Percentiles rank a stretch among this genome's conserved stretches.
phyloP scores from a whole-genome alignment of 2,113 vertebrate species.

The Cryptomyrus ogoouensis region DNA sequence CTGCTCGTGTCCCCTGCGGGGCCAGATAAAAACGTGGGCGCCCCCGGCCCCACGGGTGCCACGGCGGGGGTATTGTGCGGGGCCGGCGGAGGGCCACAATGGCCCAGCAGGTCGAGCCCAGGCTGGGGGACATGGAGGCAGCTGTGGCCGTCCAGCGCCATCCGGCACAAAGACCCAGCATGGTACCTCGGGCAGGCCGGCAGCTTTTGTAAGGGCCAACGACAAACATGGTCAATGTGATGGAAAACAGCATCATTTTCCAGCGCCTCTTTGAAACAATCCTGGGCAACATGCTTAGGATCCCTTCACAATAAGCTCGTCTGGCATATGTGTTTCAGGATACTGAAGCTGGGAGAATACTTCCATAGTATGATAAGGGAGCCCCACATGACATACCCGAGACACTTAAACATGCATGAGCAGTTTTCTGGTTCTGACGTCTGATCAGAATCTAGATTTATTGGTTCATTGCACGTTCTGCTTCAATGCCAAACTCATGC shows the following conservation, averaged over 20 bases:
- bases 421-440: not conserved
- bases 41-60: conserved; percentile 33
- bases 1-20: conserved; percentile 36
- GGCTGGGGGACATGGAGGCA: conserved; percentile 39
- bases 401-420: not conserved
- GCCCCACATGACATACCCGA: not conserved
- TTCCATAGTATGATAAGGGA: not conserved
- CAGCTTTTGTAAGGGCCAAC: conserved; percentile 23
- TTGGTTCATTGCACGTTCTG: not conserved
- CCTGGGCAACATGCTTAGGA: not conserved
- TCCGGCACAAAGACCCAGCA: conserved; percentile 52
- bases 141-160: conserved; percentile 39
- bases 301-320: not conserved
- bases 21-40: conserved; percentile 41
- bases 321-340: not conserved
- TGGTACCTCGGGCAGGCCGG: conserved; percentile 35
- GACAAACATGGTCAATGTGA: conserved; percentile 15
- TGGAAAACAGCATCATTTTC: not conserved
- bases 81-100: conserved; percentile 48
- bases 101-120: conserved; percentile 52
- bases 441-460: not conserved
- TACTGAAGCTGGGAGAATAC: not conserved
- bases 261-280: conserved; percentile 9
- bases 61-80: conserved; percentile 36
- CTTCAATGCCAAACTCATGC: not conserved